Percentiles rank a stretch among this genome's conserved stretches.
Evolutionary conservation across 2,888 invertebrate species (phyloP).

Genomic region (Saturnia pavonia): DNA sequence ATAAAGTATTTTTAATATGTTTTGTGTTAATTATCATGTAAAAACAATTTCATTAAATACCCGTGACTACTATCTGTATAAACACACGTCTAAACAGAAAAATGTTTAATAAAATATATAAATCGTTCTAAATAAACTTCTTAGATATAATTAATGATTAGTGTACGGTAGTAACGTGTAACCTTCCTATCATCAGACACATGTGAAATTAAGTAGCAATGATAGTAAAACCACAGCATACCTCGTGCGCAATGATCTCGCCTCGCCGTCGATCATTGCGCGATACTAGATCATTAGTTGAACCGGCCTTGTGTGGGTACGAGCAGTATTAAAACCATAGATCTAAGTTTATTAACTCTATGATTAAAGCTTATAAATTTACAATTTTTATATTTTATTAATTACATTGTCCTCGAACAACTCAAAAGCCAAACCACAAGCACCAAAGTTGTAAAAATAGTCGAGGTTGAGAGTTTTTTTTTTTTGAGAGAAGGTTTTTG

Average conservation of each 20-base stretch:
- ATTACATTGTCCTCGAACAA: no score
- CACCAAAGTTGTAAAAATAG: no score
- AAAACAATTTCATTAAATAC: not conserved
- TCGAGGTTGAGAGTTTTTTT: no score
- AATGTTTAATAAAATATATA: not conserved
- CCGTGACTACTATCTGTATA: no score
- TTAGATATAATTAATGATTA: not conserved
- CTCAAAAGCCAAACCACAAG: no score
- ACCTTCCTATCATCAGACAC: not conserved
- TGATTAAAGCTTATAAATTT: no score
- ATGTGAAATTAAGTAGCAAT: conserved; percentile 4
- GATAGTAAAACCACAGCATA: conserved; percentile 9
- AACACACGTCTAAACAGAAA: not conserved
- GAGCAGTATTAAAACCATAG: conserved; percentile 1
- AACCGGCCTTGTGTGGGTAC: not conserved
- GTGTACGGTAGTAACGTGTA: not conserved
- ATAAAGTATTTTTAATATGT: no score
- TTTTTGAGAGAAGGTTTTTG: no score
- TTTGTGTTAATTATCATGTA: not conserved
- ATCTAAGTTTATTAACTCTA: no score
- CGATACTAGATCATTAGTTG: conserved; percentile 13
- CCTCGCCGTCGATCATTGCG: conserved; percentile 12
- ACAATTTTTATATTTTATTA: no score
- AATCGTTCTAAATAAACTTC: not conserved
- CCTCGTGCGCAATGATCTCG: conserved; percentile 13